Evolutionary conservation across 2,797 vertebrate species (phyloP).

Genomic region (Pseudomugil gertrudae): DNA sequence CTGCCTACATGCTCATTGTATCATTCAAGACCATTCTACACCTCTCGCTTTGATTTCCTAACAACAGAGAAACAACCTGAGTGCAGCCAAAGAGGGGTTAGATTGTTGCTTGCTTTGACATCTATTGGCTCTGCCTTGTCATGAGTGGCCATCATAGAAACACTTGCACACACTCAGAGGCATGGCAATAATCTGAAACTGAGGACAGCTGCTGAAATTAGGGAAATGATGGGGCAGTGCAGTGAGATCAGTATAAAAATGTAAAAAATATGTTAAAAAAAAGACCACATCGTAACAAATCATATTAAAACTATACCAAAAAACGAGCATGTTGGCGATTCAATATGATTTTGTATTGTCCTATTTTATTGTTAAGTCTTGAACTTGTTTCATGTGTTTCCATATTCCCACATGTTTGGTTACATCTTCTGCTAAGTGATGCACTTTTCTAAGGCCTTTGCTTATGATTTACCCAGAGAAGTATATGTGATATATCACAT

Average conservation of each 20-base stretch:
- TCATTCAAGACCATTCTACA: conserved; percentile 14
- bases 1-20: conserved; percentile 28
- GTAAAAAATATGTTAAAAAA: conserved; percentile 22
- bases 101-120: conserved; percentile 35
- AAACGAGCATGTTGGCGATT: not conserved
- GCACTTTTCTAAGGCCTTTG: not conserved
- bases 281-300: conserved; percentile 11
- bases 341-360: not conserved
- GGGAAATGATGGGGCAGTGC: conserved; percentile 27
- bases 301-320: not conserved
- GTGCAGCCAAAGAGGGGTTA: conserved; percentile 22
- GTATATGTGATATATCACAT: not conserved
- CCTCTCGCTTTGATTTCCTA: conserved; percentile 16
- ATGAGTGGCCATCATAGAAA: conserved; percentile 44
- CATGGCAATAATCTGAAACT: conserved; percentile 46
- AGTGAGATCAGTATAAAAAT: conserved; percentile 32
- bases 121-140: conserved; percentile 33
- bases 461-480: not conserved
- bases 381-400: not conserved
- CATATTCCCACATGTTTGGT: not conserved
- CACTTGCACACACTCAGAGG: conserved; percentile 13
- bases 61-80: conserved; percentile 44
- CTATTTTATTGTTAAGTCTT: not conserved
- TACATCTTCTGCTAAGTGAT: not conserved
- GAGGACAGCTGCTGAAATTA: conserved; percentile 53